phyloP scores from a whole-genome alignment of 2,797 vertebrate species.

The Microcaecilia unicolor region DNA sequence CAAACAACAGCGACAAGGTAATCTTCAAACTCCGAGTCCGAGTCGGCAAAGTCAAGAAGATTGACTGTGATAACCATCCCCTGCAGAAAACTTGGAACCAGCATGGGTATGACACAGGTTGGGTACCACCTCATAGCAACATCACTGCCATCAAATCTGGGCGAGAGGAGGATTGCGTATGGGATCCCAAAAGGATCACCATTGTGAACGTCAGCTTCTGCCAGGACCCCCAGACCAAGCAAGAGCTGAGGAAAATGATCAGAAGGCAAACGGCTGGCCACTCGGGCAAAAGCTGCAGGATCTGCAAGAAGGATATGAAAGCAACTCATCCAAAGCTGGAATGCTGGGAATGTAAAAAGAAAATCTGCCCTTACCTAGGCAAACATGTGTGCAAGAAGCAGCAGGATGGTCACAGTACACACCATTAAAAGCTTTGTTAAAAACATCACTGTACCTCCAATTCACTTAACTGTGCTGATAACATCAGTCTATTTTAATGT shows the following conservation, averaged over 20 bases:
- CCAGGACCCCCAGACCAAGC: background rate
- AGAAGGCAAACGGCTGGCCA: background rate
- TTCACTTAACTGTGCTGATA: too few relatives aligned
- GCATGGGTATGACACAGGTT: conserved; percentile 25
- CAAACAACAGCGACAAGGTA: conserved; percentile 9
- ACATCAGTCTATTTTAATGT: too few relatives aligned
- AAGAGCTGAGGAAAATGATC: conserved; percentile 8
- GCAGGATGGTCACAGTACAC: too few relatives aligned
- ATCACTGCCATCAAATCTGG: conserved; percentile 16
- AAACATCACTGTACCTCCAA: too few relatives aligned
- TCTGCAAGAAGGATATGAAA: background rate
- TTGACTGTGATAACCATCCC: conserved; percentile 24
- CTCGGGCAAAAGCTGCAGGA: background rate
- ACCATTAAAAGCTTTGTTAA: too few relatives aligned
- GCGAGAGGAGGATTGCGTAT: conserved; percentile 33
- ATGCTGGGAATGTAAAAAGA: conserved; percentile 21
- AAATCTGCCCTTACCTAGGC: conserved; percentile 22
- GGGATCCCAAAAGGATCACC: conserved; percentile 25
- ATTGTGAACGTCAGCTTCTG: conserved; percentile 23
- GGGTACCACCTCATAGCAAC: conserved; percentile 23
- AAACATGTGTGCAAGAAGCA: conserved; percentile 12
- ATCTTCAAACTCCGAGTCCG: conserved; percentile 29
- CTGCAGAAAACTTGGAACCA: conserved; percentile 24
- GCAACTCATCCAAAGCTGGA: conserved; percentile 6
- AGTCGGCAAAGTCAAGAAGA: conserved; percentile 32